Evolutionary conservation across 2,113 vertebrate species (phyloP).

Genomic region (Microcebus murinus): DNA sequence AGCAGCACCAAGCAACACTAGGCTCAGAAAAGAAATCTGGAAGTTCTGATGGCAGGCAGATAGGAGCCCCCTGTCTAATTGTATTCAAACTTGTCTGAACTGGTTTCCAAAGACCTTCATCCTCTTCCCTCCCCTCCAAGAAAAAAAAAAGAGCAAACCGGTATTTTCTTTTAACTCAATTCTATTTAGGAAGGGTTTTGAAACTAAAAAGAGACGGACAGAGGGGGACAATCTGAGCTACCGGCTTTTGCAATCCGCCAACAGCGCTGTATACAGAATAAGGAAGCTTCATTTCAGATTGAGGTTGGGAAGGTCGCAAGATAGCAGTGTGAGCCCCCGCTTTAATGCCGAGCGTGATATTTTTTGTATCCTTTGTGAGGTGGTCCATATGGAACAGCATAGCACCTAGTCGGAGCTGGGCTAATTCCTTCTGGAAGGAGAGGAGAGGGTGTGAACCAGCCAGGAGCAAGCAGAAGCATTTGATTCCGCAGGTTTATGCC

Average conservation of each 20-base stretch:
- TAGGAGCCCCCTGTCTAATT: constrained; percentile 35
- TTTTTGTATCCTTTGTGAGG: background rate
- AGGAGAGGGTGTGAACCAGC: constrained; percentile 48
- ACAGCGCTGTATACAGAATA: rapidly evolving
- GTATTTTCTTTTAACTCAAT: constrained; percentile 45
- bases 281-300: constrained; percentile 31
- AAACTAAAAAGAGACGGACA: constrained; percentile 31
- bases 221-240: background rate
- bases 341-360: constrained; percentile 54
- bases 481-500: constrained; percentile 5
- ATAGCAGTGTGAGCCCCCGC: constrained; percentile 4
- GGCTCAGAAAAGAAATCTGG: constrained; percentile 44
- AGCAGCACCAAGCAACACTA: background rate
- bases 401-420: constrained; percentile 47
- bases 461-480: constrained; percentile 49
- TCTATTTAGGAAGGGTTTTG: constrained; percentile 62
- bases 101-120: constrained; percentile 49
- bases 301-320: constrained; percentile 29
- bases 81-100: constrained; percentile 47
- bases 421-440: constrained; percentile 57
- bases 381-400: background rate
- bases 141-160: constrained; percentile 52
- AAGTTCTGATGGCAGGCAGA: background rate
- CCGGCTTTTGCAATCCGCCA: constrained; percentile 34
- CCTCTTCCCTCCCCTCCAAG: background rate